phyloP scores from a whole-genome alignment of 2,797 vertebrate species.

The Nannoperca australis region DNA sequence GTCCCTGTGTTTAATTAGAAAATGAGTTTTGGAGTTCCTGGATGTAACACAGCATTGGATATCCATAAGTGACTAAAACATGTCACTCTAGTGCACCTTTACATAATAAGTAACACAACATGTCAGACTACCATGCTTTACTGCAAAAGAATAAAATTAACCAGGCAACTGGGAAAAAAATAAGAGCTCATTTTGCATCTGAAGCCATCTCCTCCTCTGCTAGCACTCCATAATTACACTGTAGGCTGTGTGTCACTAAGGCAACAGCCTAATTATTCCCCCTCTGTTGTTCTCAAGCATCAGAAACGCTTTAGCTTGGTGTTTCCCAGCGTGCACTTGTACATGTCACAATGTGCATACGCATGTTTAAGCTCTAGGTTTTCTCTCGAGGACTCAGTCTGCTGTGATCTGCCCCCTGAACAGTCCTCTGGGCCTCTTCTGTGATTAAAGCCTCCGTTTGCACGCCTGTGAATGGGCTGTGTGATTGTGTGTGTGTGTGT shows the following conservation, averaged over 20 bases:
- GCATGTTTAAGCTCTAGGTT: background rate
- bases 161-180: slow-evolving; percentile 16
- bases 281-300: slow-evolving; percentile 58
- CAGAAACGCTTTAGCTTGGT: slow-evolving; percentile 23
- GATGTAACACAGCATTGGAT: background rate
- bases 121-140: background rate
- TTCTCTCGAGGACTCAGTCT: background rate
- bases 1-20: too few relatives aligned
- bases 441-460: slow-evolving; percentile 25
- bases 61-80: background rate
- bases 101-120: background rate
- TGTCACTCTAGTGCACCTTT: background rate
- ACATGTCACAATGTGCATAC: background rate
- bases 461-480: slow-evolving; percentile 13
- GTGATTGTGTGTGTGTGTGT: slow-evolving; percentile 20
- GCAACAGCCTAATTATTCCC: slow-evolving; percentile 71
- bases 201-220: slow-evolving; percentile 38
- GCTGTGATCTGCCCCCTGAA: background rate
- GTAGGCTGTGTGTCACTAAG: slow-evolving; percentile 71
- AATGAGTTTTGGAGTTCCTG: background rate
- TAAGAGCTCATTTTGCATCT: slow-evolving; percentile 30
- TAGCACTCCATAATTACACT: slow-evolving; percentile 68
- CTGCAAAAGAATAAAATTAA: slow-evolving; percentile 19
- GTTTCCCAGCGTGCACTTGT: background rate
- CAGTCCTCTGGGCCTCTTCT: background rate